These are phyloP conservation scores for Channa argus DNA, from an alignment of 2,113 vertebrate genomes.

Conservation along the genomic window DNA sequence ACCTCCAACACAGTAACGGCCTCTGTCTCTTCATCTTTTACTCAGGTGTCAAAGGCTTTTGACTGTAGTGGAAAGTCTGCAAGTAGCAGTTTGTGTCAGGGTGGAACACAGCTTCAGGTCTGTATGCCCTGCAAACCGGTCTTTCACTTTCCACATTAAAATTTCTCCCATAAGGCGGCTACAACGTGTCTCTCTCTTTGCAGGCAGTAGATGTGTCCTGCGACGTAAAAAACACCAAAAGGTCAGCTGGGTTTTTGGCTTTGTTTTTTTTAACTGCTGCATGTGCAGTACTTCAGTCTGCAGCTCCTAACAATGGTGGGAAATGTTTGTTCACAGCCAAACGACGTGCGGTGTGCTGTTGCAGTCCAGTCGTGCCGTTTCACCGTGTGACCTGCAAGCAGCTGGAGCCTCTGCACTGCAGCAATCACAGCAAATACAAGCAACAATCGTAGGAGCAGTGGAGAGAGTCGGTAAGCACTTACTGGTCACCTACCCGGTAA, in stretches of 20 bases:
- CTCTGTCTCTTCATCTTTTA: slow-evolving; percentile 29
- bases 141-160: slow-evolving; percentile 3
- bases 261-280: neutral
- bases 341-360: slow-evolving; percentile 68
- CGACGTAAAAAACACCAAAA: neutral
- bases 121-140: slow-evolving; percentile 11
- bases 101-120: slow-evolving; percentile 40
- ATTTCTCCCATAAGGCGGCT: neutral
- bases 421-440: neutral
- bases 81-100: slow-evolving; percentile 27
- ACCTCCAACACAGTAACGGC: neutral
- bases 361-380: slow-evolving; percentile 42
- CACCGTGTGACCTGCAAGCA: slow-evolving; percentile 53
- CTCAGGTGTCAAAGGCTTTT: slow-evolving; percentile 59
- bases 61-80: no score
- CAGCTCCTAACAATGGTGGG: neutral
- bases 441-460: slow-evolving; percentile 46
- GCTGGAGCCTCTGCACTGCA: slow-evolving; percentile 39
- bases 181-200: neutral
- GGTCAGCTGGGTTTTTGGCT: neutral
- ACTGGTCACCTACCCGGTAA: neutral
- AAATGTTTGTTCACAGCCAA: slow-evolving; percentile 35
- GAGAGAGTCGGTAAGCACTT: slow-evolving; percentile 76
- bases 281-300: neutral
- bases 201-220: slow-evolving; percentile 68